Percentiles rank a stretch among this genome's conserved stretches.
Conservation (phyloP, 2,797 vertebrate species). For the Echiichthys vipera region DNA sequence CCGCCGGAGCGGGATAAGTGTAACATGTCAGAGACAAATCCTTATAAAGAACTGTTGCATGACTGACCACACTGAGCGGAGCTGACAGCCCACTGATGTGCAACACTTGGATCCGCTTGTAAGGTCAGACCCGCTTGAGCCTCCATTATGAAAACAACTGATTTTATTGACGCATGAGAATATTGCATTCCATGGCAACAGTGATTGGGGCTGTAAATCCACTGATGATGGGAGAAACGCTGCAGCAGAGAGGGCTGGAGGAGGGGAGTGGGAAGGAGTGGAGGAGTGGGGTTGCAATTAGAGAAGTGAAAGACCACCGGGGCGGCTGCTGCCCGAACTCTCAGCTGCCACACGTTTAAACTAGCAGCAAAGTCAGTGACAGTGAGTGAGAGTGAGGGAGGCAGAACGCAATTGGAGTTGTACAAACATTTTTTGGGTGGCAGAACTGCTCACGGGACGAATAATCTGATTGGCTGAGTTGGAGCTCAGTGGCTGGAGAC, state of each 20-base stretch:
- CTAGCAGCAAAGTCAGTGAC: slow-evolving; percentile 21
- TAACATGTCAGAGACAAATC: slow-evolving; percentile 53
- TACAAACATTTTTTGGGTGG: slow-evolving; percentile 46
- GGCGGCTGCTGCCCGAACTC: slow-evolving; percentile 40
- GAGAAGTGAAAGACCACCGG: slow-evolving; percentile 67
- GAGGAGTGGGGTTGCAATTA: slow-evolving; percentile 60
- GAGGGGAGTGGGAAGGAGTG: neutral
- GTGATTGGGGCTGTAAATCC: slow-evolving; percentile 66
- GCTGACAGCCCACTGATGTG: slow-evolving; percentile 44
- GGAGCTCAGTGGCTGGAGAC: slow-evolving; percentile 1
- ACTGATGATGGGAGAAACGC: slow-evolving; percentile 28
- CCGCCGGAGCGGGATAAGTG: slow-evolving; percentile 49
- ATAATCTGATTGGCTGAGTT: slow-evolving; percentile 12
- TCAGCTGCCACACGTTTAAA: slow-evolving; percentile 47
- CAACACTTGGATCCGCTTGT: slow-evolving; percentile 43
- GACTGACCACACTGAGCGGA: slow-evolving; percentile 19
- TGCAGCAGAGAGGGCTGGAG: neutral
- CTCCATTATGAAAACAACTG: slow-evolving; percentile 49
- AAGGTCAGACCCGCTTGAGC: slow-evolving; percentile 45
- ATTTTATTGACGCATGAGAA: slow-evolving; percentile 65
- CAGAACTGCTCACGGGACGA: neutral
- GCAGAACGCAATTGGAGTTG: slow-evolving; percentile 42
- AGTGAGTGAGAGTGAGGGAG: slow-evolving; percentile 43
- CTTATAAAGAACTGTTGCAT: slow-evolving; percentile 53
- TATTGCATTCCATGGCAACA: slow-evolving; percentile 48